Evolutionary conservation across 1,140 invertebrate genomes (phyloP), one percentile per base, ranked within the genome.

Genomic region (Drosophila pseudoananassae): DNA sequence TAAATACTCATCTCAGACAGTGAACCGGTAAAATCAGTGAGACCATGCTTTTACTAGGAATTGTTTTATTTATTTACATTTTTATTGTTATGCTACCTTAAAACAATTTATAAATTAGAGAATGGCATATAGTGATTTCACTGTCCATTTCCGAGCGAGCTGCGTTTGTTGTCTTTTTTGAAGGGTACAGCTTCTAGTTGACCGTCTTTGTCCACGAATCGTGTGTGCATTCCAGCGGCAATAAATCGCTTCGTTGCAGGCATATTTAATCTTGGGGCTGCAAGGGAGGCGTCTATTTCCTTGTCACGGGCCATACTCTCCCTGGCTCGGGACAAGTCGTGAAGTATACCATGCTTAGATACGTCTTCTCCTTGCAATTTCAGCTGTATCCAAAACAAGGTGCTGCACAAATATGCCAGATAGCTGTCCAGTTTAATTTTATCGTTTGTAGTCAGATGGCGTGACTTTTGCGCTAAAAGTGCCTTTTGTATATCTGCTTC

Each of bases 401-500:
- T 83, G 51, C 80, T 83, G 15, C 43, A 79, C 1, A 46, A 40
- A 40, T 84, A 83, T 1, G 57, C 40, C n/a, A 84, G 29, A 17
- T 76, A 83, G 6, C 53, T 83, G 4, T 83, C 80, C 2, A 84
- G 47, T 49, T 84, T 79, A 4, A 83, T 84, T n/a, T 71, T 64
- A 10, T 79, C 79, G 9, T 79, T 56, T 8, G 27, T 25, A 4
- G 7, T 31, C 17, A 82, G 20, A 9, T 36, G 6, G 14, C 7
- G 29, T 8, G 7, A 29, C 17, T 40, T 38, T 8, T 55, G 54
- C 0, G 47, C 5, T 14, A 27, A 10, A 1, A 75, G 38, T 10
- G 69, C 57, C 15, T 40, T 55, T 15, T 76, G 33, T 14, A 84
- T 5, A 10, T 83, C 71, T 0, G 56, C 45, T 52, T 83, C 79